Evolutionary conservation across 2,888 invertebrate genomes (phyloP).

Genomic region (Hydraecia micacea): DNA sequence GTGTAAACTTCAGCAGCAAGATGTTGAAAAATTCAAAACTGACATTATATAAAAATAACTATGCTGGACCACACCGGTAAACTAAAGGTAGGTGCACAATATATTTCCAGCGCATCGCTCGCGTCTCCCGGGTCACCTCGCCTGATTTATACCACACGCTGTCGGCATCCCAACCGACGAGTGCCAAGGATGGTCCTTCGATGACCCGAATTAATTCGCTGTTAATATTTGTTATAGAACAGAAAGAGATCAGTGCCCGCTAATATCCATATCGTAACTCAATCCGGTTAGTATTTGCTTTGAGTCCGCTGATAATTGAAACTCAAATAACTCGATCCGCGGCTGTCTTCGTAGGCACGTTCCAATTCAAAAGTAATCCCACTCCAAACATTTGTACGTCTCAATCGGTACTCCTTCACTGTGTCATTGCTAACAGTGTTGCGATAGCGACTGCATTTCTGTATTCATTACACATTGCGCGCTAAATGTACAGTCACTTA

Average conservation of each 20-base stretch:
- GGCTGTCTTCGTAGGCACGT: slow-evolving; percentile 88
- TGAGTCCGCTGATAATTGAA: slow-evolving; percentile 86
- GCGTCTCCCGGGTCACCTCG: slow-evolving; percentile 33
- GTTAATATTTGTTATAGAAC: slow-evolving; percentile 63
- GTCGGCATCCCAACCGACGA: slow-evolving; percentile 16
- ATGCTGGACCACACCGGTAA: background rate
- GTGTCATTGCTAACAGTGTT: slow-evolving; percentile 55
- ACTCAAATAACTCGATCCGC: slow-evolving; percentile 86
- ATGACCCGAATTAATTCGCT: slow-evolving; percentile 55
- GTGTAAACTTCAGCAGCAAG: background rate
- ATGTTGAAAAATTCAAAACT: background rate
- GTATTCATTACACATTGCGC: slow-evolving; percentile 41
- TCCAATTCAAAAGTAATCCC: slow-evolving; percentile 89
- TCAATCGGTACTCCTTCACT: slow-evolving; percentile 80
- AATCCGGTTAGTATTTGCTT: slow-evolving; percentile 83
- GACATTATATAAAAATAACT: background rate
- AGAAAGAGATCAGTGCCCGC: slow-evolving; percentile 67
- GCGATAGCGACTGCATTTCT: slow-evolving; percentile 24
- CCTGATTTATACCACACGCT: slow-evolving; percentile 41
- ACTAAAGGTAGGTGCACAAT: slow-evolving; percentile 21
- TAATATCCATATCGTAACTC: slow-evolving; percentile 86
- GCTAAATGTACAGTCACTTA: background rate
- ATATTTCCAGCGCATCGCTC: slow-evolving; percentile 24
- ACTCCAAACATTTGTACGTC: slow-evolving; percentile 88
- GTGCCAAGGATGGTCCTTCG: slow-evolving; percentile 6